Evolutionary conservation across 1,140 invertebrate species (phyloP).

Genomic region (Hirudo medicinalis): DNA sequence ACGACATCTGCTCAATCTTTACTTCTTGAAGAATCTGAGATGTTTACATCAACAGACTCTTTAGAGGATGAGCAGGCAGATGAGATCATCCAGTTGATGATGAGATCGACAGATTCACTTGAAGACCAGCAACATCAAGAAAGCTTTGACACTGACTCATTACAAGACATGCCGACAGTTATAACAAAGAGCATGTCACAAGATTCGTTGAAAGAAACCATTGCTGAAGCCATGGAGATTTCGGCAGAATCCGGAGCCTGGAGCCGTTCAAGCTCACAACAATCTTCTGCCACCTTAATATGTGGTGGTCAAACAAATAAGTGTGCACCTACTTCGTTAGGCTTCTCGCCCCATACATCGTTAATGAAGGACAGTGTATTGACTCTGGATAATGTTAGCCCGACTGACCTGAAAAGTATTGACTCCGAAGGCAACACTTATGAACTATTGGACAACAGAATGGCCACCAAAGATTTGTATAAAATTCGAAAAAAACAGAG

Average conservation of each 20-base stretch:
- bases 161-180: slow-evolving; percentile 2
- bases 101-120: slow-evolving; percentile 13
- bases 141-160: slow-evolving; percentile 16
- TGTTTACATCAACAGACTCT: slow-evolving; percentile 12
- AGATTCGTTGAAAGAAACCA: slow-evolving; percentile 14
- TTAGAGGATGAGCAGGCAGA: background rate
- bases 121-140: background rate
- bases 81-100: slow-evolving; percentile 2
- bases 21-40: slow-evolving; percentile 3
- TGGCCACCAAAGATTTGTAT: too few relatives aligned
- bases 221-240: slow-evolving; percentile 6
- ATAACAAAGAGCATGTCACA: slow-evolving; percentile 18
- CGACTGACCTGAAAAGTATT: too few relatives aligned
- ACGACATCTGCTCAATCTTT: background rate
- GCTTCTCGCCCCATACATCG: too few relatives aligned
- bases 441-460: too few relatives aligned
- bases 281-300: background rate
- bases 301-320: background rate
- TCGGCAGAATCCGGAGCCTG: slow-evolving; percentile 14
- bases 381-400: too few relatives aligned
- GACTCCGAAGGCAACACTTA: too few relatives aligned
- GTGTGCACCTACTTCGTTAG: background rate
- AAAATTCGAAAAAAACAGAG: too few relatives aligned
- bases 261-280: slow-evolving; percentile 12
- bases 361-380: too few relatives aligned